Conservation (phyloP, 2,113 vertebrate species). For the Grammomys surdaster region DNA sequence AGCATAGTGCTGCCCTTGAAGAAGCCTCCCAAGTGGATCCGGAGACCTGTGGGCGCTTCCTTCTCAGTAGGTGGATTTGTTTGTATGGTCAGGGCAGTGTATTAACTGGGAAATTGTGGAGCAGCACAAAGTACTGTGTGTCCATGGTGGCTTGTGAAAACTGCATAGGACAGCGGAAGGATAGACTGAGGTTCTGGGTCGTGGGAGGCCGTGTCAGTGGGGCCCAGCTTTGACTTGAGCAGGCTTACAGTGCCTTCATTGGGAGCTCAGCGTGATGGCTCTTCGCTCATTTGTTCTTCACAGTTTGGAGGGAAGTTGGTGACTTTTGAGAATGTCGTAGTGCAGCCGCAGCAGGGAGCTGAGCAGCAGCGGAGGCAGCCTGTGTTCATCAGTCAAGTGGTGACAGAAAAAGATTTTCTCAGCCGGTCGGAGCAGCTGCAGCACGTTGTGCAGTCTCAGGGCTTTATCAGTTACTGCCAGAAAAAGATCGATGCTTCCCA, state of each 20-base stretch:
- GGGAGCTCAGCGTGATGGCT: background rate
- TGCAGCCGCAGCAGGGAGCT: slow-evolving; percentile 85
- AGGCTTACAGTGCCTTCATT: accelerated
- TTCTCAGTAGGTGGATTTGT: slow-evolving; percentile 91
- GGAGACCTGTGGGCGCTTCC: slow-evolving; percentile 94
- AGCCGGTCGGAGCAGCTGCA: slow-evolving; percentile 93
- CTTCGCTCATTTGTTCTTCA: background rate
- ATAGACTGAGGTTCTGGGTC: background rate
- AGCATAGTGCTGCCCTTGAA: slow-evolving; percentile 90
- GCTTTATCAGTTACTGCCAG: slow-evolving; percentile 93
- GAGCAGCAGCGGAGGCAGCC: slow-evolving; percentile 86
- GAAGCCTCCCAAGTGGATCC: slow-evolving; percentile 98
- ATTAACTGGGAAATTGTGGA: background rate
- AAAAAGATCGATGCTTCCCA: slow-evolving; percentile 90
- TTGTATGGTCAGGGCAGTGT: background rate
- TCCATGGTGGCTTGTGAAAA: background rate
- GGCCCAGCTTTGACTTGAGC: background rate
- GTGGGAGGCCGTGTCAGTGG: background rate
- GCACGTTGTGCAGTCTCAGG: slow-evolving; percentile 90
- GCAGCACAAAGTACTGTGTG: background rate
- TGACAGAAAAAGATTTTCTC: slow-evolving; percentile 94
- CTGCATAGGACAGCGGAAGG: background rate
- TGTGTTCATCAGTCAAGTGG: slow-evolving; percentile 95
- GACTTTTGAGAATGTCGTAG: slow-evolving; percentile 90
- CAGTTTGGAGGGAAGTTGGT: slow-evolving; percentile 98